Evolutionary conservation across 53 echinoderm and acorn worm genomes (phyloP), one percentile per base, ranked within the genome.

Genomic region (Paracentrotus lividus): DNA sequence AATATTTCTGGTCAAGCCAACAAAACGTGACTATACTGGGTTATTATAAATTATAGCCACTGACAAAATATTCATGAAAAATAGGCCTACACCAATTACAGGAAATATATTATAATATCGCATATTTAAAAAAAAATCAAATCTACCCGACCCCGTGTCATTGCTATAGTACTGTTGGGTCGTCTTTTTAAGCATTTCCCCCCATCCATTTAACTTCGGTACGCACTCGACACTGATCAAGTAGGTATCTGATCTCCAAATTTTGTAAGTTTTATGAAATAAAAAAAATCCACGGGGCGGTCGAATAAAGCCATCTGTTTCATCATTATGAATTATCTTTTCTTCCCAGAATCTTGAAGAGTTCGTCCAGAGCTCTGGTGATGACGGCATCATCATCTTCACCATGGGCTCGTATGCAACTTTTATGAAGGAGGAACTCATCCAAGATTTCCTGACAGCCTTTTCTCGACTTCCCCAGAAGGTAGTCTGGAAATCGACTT

Each of bases 341-440:
- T 31, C 5, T 85, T 85, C 53, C 43, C 53, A 88, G 88, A 54
- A 59, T 15, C 58, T 88, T 42, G 88, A 88, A 36, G 88, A 88
- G 18, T 88, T 88, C 40, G 55, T 88, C 40, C 60, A 88, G 33
- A 88, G 88, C 55, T 88, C 88, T 59, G 88, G 88, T 34, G 60
- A 88, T 8, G 88, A 52, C 36, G 88, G 88, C 61, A 10, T 88
- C 60, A 59, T 88, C 16, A 34, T 88, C 36, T 88, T 88, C 20
- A 31, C 61, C 20, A 40, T 88, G 54, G 88, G 88, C 36, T 57
- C 88, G 8, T 88, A 88, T n/a, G 88, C 88, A 55, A 88, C 88
- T 0, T 88, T 14, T 52, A 88, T 88, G 59, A 57, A 57, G 55
- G 88, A 88, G 36, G 88, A 88, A 40, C 33, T 88, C 88, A 59